Evolutionary conservation across 2,888 invertebrate species (phyloP), one percentile per base, ranked within the genome.

Genomic region (Malthinus flaveolus): DNA sequence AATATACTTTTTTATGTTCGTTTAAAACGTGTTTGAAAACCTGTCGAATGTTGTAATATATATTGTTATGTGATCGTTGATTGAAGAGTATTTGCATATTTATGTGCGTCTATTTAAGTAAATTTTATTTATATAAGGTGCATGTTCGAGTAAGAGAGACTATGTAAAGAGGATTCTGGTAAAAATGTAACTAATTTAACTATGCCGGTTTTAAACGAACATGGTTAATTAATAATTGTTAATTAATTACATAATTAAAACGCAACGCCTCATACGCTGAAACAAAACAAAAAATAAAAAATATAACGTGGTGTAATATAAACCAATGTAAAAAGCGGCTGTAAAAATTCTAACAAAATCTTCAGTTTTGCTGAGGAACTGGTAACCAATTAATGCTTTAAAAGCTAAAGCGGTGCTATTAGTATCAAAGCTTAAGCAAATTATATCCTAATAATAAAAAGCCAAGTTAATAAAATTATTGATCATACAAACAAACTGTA

Each of bases 221-320:
- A 54, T 45, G 35, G 6, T 37, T 31, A 47, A 45, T 13, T 45
- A 35, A 12, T 32, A 42, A 7, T 7, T 49, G 31, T 35, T 7
- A 35, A 34, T 54, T 49, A 52, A 23, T 58, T 52, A 49, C 39
- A 55, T 50, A 59, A 45, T 10, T 31, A 62, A n/a, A 53, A 56
- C 59, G 57, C 51, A 63, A 69, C 65, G 70, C 67, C 66, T 69
- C 75, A 72, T 71, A 70, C 67, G 69, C 69, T 69, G 70, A 65
- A 70, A 71, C 50, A 58, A 67, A 68, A 67, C 50, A 59, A 65
- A 67, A 66, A 37, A 36, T 13, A 33, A 32, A 49, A 65, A 62
- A 65, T 58, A 53, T 46, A 62, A 62, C 11, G 56, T 49, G 56
- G 59, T 64, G 59, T 62, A 63, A 55, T 47, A 46, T 64, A 60